These are phyloP conservation scores for Cerastoderma edule DNA, from an alignment of 2,888 invertebrate genomes.

Conservation along the genomic window DNA sequence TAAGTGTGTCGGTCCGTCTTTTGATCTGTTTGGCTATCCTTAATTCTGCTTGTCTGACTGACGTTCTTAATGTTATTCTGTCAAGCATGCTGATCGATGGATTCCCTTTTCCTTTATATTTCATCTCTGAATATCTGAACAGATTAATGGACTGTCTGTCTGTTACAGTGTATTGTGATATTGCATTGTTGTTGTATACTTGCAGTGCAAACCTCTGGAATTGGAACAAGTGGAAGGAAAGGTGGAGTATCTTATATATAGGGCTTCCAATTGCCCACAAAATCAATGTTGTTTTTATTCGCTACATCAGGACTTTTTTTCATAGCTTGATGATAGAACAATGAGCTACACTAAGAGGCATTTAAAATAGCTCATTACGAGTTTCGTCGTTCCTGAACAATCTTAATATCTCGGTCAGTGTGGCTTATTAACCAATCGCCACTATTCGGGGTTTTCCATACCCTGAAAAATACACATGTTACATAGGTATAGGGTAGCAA, in stretches of 20 bases:
- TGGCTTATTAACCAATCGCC: too few species aligned
- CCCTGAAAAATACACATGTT: too few species aligned
- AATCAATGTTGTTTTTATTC: not conserved
- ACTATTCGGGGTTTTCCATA: too few species aligned
- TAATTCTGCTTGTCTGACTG: too few species aligned
- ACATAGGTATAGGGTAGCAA: too few species aligned
- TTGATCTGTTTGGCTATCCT: too few species aligned
- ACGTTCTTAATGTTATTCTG: not conserved
- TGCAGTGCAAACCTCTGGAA: slow-evolving; percentile 14
- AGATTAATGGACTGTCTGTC: not conserved
- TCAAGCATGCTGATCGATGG: not conserved
- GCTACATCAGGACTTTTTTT: not conserved
- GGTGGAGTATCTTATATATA: too few species aligned
- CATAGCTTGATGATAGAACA: not conserved
- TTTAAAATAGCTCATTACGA: not conserved
- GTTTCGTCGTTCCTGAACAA: not conserved
- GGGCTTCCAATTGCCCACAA: too few species aligned
- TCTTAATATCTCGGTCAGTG: too few species aligned
- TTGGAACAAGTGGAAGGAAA: too few species aligned
- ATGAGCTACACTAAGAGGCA: not conserved
- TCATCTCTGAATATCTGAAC: not conserved
- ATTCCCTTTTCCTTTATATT: not conserved
- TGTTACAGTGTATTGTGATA: not conserved
- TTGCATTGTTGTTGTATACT: not conserved
- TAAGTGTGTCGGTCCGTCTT: not conserved